These are phyloP conservation scores for Drosophila eohydei DNA, from an alignment of 2,888 invertebrate species.

Conservation along the genomic window DNA sequence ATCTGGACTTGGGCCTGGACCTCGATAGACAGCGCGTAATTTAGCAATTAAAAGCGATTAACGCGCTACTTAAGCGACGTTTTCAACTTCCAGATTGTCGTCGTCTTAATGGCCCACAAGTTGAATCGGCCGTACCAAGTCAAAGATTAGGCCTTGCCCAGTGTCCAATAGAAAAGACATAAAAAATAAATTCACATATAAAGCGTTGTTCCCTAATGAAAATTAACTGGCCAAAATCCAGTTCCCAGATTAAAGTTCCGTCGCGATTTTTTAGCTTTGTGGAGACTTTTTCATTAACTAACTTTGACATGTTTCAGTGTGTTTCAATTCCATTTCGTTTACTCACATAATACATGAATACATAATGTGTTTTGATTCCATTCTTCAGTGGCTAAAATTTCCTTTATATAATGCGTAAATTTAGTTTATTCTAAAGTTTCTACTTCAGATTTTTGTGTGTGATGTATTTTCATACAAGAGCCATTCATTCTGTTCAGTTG, in stretches of 20 bases:
- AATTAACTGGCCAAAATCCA: constrained; percentile 25
- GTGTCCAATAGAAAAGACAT: constrained; percentile 39
- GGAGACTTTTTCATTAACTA: neutral
- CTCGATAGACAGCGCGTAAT: constrained; percentile 72
- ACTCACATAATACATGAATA: too few relatives aligned
- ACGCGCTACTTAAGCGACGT: constrained; percentile 69
- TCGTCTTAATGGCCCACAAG: constrained; percentile 23
- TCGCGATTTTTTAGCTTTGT: too few relatives aligned
- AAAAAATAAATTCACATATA: constrained; percentile 2
- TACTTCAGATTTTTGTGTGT: too few relatives aligned
- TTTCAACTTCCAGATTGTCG: constrained; percentile 27
- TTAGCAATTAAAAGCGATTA: constrained; percentile 81
- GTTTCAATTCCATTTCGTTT: neutral
- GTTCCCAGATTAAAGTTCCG: too few relatives aligned
- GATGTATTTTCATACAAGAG: too few relatives aligned
- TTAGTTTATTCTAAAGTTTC: too few relatives aligned
- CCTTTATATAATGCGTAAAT: too few relatives aligned
- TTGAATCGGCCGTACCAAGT: constrained; percentile 5
- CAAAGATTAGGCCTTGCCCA: constrained; percentile 25
- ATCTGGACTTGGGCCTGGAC: constrained; percentile 11
- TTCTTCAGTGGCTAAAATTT: too few relatives aligned
- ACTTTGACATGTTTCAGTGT: neutral
- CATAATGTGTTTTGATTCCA: too few relatives aligned
- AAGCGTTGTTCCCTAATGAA: constrained; percentile 19
- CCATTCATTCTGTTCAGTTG: too few relatives aligned